Base-by-base conservation (phyloP, 2,113 vertebrate species). In the Lota lota region DNA sequence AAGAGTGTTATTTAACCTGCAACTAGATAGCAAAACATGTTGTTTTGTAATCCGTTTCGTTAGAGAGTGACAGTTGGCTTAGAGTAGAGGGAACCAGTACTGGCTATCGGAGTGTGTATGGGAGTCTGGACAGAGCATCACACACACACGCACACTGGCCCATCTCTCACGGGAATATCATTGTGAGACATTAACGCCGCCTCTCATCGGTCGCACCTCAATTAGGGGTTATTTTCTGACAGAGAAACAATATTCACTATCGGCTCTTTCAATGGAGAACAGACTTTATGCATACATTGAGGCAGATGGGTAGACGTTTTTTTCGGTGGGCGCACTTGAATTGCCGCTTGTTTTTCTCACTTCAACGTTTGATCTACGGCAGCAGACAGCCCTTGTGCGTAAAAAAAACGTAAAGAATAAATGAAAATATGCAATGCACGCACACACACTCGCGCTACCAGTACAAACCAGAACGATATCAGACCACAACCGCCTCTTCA, bases 291-390 rank as follows among this genome's bases (percentile, higher is more conserved):
- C 24, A 28, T 5, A 28, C 24, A 28, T 28, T 0, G 24, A 5
- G 24, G 24, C 24, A 28, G 24, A 28, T 28, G 5, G 24, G 24
- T 28, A 28, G 24, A 62, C 15, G 17, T 15, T 1, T 28, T n/a
- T 18, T 33, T 22, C 58, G 58, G 19, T 60, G 17, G n/a, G 17
- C 56, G 56, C n/a, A 2, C 2, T 60, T 77, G 81, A 79, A 28
- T 78, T 83, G 80, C 82, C 64, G 69, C 77, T 85, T 86, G 85
- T 87, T 88, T 85, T 81, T 85, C 81, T 90, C 79, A 80, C 81
- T 81, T 84, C 64, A 71, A 66, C 69, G 73, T 84, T 78, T 84
- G 66, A 83, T 77, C 75, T 78, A 66, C 63, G 76, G 61, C 73
- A 65, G 19, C 61, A 22, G 69, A 75, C 86, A 77, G 69, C 71